Evolutionary conservation across 2,113 vertebrate species (phyloP), one percentile per base, ranked within the genome.

Genomic region (Mellivora capensis): DNA sequence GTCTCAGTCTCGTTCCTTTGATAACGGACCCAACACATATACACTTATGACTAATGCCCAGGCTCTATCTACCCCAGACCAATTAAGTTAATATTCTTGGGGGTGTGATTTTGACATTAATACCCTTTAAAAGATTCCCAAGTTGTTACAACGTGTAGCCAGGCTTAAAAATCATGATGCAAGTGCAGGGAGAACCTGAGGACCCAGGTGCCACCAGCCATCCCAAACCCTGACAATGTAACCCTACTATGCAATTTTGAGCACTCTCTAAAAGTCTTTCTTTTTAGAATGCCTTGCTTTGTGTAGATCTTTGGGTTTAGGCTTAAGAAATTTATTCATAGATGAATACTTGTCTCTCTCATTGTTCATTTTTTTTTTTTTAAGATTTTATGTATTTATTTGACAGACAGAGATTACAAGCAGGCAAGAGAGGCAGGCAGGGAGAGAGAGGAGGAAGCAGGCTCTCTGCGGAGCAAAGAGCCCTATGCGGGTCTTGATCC

Each of bases 281-380:
- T 93, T 94, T 76, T 29, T 87, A 64, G 7, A 97, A 83, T 47
- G 4, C 23, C 34, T 13, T 37, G 25, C 12, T 86, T 93, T 59
- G 37, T 37, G 7, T 44, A 49, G 11, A 71, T 57, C 23, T 77
- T 90, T 82, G 14, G 34, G 47, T 82, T 49, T 18, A 87, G 47
- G 77, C 4, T 76, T 72, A 87, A 77, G 62, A 91, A 71, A 62
- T 81, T 77, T 96, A 54, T 61, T 76, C 27, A 67, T 15, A 77
- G 23, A 77, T 11, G 85, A 83, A 84, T 27, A 62, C 9, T 29
- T 72, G 21, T 52, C 21, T 92, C 82, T 93, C 44, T 85, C 18
- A 37, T 21, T 62, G 29, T 27, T 93, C 74, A 82, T 49, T 79
- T 90, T 80, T 37, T 37, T 83, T n/a, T n/a, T n/a, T n/a, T n/a